Evolutionary conservation across 1,140 invertebrate genomes (phyloP), one percentile per base, ranked within the genome.

Genomic region (Aphis gossypii): DNA sequence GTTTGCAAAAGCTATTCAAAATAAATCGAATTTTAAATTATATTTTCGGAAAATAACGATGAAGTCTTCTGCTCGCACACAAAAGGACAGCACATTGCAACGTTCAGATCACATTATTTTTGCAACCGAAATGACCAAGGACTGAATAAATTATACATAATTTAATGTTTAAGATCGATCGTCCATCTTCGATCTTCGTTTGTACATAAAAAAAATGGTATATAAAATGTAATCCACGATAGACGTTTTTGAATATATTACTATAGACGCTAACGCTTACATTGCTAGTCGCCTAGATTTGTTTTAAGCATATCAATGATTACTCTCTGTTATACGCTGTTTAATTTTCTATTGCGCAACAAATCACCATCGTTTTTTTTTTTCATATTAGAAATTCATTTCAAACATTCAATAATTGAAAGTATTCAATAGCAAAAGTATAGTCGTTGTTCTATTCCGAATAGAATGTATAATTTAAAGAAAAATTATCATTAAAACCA

Each of bases 61-160:
- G 60, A 44, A 90, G 38, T 90, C 23, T 44, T 90, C 38, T 46
- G 51, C 5, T 60, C 38, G 38, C 30, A 60, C 54, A 89, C 20
- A 90, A 68, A 68, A 90, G 9, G 54, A 60, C 30, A 68, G 20
- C 54, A 30, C 89, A 4, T 68, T 68, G 56, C 56, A 90, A 68
- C 14, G 89, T 14, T 60, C 54, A 2, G 38, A 68, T 90, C 54
- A 93, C 38, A 86, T 86, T 82, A 92, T 92, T 93, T 93, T 93
- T 51, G 92, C 92, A 93, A 93, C 92, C 82, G 9, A 93, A 93
- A 93, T 93, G 76, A 84, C 92, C 92, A 93, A 93, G 92, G 92
- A 93, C 92, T 93, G 92, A 93, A 93, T 93, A 93, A 93, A 93
- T 93, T 83, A 92, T 92, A 51, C 44, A 48, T 92, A 92, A 48